phyloP scores from a whole-genome alignment of 2,888 invertebrate genomes.

The Aporophyla lueneburgensis region DNA sequence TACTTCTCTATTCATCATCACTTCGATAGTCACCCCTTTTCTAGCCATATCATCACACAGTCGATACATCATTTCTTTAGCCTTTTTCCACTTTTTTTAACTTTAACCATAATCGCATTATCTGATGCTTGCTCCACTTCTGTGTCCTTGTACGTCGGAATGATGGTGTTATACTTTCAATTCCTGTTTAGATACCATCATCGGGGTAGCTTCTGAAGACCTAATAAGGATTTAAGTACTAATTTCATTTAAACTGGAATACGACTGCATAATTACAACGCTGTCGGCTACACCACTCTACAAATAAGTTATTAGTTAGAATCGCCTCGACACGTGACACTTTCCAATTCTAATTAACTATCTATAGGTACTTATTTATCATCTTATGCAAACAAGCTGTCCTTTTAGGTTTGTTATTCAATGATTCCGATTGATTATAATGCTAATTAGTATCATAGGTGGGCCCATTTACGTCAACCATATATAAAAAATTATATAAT shows the following conservation, averaged over 20 bases:
- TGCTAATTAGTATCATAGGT: constrained; percentile 4
- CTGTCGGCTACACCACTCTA: not conserved
- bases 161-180: not conserved
- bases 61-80: too few relatives aligned
- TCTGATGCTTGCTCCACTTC: not conserved
- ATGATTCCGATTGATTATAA: constrained; percentile 23
- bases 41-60: too few relatives aligned
- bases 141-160: not conserved
- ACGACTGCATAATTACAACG: constrained; percentile 23
- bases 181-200: constrained; percentile 24
- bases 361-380: not conserved
- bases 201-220: not conserved
- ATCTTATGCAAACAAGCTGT: constrained; percentile 16
- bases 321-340: constrained; percentile 9
- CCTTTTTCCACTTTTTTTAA: too few relatives aligned
- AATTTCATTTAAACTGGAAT: constrained; percentile 8
- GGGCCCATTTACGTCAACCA: constrained; percentile 9
- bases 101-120: not conserved
- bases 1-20: too few relatives aligned
- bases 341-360: constrained; percentile 13
- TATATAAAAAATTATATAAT: not conserved
- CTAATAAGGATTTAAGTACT: constrained; percentile 3
- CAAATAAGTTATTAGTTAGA: not conserved
- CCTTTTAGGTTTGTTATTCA: constrained; percentile 3
- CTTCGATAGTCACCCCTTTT: too few relatives aligned